A percentile compares a stretch with the other conserved stretches of the same genome.
phyloP scores from a whole-genome alignment of 2,113 vertebrate genomes.

The Anhinga anhinga region DNA sequence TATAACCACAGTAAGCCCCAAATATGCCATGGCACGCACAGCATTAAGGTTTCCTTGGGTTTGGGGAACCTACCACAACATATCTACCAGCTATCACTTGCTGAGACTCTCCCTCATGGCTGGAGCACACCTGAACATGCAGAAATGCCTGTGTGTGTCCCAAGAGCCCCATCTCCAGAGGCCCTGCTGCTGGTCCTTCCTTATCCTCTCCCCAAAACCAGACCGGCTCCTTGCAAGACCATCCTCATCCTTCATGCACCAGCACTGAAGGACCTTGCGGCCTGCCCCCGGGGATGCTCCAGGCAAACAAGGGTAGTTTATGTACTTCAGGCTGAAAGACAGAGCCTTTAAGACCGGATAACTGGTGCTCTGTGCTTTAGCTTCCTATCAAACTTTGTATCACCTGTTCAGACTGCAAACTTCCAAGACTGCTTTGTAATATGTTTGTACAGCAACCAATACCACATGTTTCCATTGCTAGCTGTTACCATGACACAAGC shows the following conservation, averaged over 20 bases:
- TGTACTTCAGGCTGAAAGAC: background rate
- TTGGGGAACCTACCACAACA: background rate
- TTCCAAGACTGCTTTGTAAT: background rate
- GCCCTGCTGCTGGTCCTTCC: background rate
- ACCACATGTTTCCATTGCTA: background rate
- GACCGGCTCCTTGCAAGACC: too few relatives aligned
- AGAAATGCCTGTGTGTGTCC: background rate
- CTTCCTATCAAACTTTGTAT: background rate
- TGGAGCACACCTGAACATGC: background rate
- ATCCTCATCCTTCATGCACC: too few relatives aligned
- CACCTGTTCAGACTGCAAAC: background rate
- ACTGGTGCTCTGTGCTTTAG: fast-evolving
- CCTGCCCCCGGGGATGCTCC: fast-evolving
- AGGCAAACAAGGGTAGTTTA: background rate
- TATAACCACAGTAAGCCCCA: background rate
- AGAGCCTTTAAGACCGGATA: background rate
- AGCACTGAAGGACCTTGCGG: background rate
- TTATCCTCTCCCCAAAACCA: background rate
- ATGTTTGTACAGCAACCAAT: background rate
- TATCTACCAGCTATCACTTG: background rate
- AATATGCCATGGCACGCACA: background rate
- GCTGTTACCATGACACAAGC: background rate
- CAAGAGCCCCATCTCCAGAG: background rate
- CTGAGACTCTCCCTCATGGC: background rate
- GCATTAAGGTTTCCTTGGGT: background rate